Conservation (phyloP, 2,888 invertebrate genomes). For the Meteorus colon region DNA sequence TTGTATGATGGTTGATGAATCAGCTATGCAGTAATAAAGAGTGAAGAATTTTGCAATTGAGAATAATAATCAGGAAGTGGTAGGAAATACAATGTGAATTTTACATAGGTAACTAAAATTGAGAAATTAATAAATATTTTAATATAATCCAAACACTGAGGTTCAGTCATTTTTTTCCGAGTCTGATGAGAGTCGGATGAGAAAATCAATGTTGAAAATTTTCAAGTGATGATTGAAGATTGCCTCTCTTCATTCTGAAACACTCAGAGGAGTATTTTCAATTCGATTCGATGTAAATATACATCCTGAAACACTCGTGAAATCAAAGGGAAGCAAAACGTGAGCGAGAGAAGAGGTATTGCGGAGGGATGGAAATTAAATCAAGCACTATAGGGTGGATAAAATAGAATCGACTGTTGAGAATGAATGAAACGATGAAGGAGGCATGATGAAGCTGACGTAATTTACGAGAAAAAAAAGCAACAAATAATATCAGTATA, state of each 20-base stretch:
- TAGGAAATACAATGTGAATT: too few species aligned
- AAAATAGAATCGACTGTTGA: constrained; percentile 33
- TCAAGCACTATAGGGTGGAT: constrained; percentile 37
- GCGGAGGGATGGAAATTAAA: constrained; percentile 37
- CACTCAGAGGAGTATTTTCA: constrained; percentile 30
- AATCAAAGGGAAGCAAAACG: constrained; percentile 41
- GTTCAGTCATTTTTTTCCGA: too few species aligned
- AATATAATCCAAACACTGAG: too few species aligned
- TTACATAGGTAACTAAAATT: too few species aligned
- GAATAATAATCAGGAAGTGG: too few species aligned
- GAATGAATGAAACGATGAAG: constrained; percentile 27
- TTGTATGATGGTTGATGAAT: too few species aligned
- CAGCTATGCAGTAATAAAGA: too few species aligned
- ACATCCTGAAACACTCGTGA: constrained; percentile 38
- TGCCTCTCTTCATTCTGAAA: not conserved
- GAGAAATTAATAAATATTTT: too few species aligned
- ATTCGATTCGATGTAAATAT: constrained; percentile 35
- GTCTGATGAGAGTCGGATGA: too few species aligned
- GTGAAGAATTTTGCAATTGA: too few species aligned
- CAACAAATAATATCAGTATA: not conserved
- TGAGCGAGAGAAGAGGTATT: constrained; percentile 21
- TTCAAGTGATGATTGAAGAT: not conserved
- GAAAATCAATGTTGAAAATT: too few species aligned
- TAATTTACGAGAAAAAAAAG: constrained; percentile 16
- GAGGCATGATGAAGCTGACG: not conserved